Percentiles rank a stretch among this genome's conserved stretches.
phyloP scores from a whole-genome alignment of 2,797 vertebrate genomes.

The Okamejei kenojei region DNA sequence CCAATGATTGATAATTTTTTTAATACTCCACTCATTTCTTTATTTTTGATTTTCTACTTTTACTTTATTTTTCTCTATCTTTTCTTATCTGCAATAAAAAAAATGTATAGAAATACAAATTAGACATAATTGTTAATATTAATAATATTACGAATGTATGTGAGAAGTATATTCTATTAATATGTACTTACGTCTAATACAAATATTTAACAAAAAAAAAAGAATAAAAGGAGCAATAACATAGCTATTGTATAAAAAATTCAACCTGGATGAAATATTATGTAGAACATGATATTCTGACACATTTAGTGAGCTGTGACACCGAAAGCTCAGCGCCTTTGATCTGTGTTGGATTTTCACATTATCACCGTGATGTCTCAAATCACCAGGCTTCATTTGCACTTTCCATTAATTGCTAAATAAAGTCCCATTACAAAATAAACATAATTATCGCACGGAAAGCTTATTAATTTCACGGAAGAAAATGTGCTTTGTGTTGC shows the following conservation, averaged over 20 bases:
- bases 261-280: constrained; percentile 26
- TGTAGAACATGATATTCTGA: not conserved
- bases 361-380: not conserved
- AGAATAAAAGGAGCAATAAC: not conserved
- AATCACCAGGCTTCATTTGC: not conserved
- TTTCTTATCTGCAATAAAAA: too few species aligned
- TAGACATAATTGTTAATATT: too few species aligned
- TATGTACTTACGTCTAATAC: too few species aligned
- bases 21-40: too few species aligned
- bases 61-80: too few species aligned
- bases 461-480: constrained; percentile 60
- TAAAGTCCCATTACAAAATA: not conserved
- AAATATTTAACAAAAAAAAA: too few species aligned
- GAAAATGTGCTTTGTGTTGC: constrained; percentile 80
- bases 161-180: too few species aligned
- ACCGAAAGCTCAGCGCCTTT: not conserved
- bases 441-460: not conserved
- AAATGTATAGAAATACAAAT: too few species aligned
- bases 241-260: constrained; percentile 28
- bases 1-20: too few species aligned
- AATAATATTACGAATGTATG: too few species aligned
- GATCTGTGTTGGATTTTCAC: not conserved
- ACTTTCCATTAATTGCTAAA: not conserved
- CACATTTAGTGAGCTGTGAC: not conserved
- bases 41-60: too few species aligned